These are phyloP conservation scores for Conus betulinus DNA, from an alignment of 1,140 invertebrate genomes.

Conservation along the genomic window DNA sequence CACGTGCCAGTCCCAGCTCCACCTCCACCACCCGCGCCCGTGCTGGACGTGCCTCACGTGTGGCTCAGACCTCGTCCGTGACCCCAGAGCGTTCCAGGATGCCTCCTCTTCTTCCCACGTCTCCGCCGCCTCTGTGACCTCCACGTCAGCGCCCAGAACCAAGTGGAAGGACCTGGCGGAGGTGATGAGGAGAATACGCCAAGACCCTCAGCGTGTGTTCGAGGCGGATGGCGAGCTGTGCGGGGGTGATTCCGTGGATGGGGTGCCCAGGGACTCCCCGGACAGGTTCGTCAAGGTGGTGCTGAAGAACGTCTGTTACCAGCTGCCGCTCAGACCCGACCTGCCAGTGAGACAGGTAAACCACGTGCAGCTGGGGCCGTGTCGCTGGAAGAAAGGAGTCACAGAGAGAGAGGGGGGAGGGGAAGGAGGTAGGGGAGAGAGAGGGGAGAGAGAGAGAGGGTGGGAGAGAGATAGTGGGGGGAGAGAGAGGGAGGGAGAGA, in stretches of 20 bases:
- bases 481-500: too few species aligned
- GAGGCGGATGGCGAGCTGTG: background rate
- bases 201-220: background rate
- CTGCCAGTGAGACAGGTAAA: background rate
- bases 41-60: background rate
- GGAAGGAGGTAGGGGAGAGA: background rate
- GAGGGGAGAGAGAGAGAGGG: too few species aligned
- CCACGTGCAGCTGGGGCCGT: too few species aligned
- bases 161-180: conserved; percentile 5
- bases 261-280: background rate
- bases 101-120: background rate
- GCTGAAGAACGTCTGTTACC: conserved; percentile 14
- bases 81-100: background rate
- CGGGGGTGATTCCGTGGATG: background rate
- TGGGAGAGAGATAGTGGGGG: too few species aligned
- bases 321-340: background rate
- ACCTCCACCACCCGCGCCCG: background rate
- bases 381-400: too few species aligned
- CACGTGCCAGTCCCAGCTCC: background rate
- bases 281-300: background rate
- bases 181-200: background rate
- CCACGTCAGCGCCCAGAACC: background rate
- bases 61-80: background rate
- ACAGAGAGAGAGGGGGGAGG: background rate
- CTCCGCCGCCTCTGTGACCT: background rate